Conservation (phyloP, 2,888 invertebrate species). For the Drosophila planitibia region DNA sequence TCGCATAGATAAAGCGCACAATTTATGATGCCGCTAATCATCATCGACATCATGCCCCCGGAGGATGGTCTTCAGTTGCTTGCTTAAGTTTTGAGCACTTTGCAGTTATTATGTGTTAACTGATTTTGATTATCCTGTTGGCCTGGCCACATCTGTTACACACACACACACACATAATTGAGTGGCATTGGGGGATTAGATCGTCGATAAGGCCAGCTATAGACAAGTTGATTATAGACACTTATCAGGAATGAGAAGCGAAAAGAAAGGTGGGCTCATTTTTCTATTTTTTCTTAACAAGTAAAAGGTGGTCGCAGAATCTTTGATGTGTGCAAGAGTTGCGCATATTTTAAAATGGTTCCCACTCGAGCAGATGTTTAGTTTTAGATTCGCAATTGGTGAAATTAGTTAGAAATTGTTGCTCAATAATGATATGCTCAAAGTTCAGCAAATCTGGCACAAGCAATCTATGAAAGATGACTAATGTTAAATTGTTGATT, state of each 20-base stretch:
- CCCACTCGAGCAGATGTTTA: not conserved
- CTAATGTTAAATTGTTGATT: not conserved
- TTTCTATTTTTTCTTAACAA: slow-evolving; percentile 12
- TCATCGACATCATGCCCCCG: slow-evolving; percentile 52
- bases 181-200: slow-evolving; percentile 21
- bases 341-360: not conserved
- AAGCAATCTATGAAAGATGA: not conserved
- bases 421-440: not conserved
- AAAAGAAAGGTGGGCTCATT: slow-evolving; percentile 26
- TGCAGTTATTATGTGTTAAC: slow-evolving; percentile 74
- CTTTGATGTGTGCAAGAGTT: not conserved
- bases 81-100: slow-evolving; percentile 40
- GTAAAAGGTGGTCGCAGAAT: slow-evolving; percentile 27
- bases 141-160: slow-evolving; percentile 5
- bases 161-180: slow-evolving; percentile 19
- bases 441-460: not conserved
- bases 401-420: not conserved
- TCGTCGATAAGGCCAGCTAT: slow-evolving; percentile 17
- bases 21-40: slow-evolving; percentile 67
- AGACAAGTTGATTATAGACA: slow-evolving; percentile 41
- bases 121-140: slow-evolving; percentile 75
- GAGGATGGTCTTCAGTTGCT: slow-evolving; percentile 52
- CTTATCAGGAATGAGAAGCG: slow-evolving; percentile 21
- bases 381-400: too few species aligned
- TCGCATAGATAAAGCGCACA: slow-evolving; percentile 58